A percentile compares a stretch with the other conserved stretches of the same genome.
These are phyloP conservation scores for Dysdera silvatica DNA, from an alignment of 1,140 invertebrate species.

Conservation along the genomic window DNA sequence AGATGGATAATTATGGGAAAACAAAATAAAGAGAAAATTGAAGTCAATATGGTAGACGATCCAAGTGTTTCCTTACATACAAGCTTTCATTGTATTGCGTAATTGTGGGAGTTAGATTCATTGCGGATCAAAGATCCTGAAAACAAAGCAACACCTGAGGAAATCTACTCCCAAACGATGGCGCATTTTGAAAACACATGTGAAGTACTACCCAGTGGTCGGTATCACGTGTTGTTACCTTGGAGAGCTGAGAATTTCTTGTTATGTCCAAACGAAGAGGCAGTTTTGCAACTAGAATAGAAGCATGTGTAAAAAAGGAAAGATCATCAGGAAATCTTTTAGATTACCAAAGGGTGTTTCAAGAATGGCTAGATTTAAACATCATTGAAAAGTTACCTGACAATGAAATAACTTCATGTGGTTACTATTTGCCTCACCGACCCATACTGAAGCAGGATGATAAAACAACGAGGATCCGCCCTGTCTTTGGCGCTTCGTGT, in stretches of 20 bases:
- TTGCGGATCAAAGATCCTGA: slow-evolving; percentile 6
- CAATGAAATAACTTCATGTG: not conserved
- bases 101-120: slow-evolving; percentile 4
- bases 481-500: slow-evolving; percentile 35
- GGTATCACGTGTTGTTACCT: not conserved
- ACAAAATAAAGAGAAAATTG: not conserved
- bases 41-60: not conserved
- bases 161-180: not conserved
- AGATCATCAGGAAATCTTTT: no score
- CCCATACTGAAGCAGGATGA: slow-evolving; percentile 30
- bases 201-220: not conserved
- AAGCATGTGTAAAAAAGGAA: no score
- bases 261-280: no score
- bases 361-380: not conserved
- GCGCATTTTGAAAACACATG: not conserved
- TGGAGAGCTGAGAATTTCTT: not conserved
- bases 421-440: slow-evolving; percentile 33
- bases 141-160: not conserved
- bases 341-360: not conserved
- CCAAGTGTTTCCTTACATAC: not conserved
- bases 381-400: slow-evolving; percentile 23
- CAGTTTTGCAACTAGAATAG: no score
- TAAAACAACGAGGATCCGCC: slow-evolving; percentile 29
- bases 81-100: not conserved
- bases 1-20: no score